Conservation (phyloP, 2,888 invertebrate genomes). For the Toxonevra muliebris region DNA sequence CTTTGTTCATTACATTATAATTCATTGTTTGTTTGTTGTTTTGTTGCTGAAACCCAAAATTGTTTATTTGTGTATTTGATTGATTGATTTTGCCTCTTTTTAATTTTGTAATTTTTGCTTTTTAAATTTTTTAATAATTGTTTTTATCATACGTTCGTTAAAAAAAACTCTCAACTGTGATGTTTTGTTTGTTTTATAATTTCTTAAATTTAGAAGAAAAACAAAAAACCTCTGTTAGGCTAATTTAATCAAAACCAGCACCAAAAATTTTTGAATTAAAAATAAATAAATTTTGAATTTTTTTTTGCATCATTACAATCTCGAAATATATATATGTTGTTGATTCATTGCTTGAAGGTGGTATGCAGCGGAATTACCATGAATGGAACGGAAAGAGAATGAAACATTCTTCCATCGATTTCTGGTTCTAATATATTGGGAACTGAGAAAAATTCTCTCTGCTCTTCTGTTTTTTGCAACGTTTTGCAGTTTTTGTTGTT, state of each 20-base stretch:
- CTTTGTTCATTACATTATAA: slow-evolving; percentile 18
- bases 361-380: too few relatives aligned
- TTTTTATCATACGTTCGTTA: slow-evolving; percentile 11
- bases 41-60: slow-evolving; percentile 35
- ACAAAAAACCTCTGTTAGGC: slow-evolving; percentile 27
- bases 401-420: too few relatives aligned
- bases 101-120: slow-evolving; percentile 20
- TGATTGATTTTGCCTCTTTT: slow-evolving; percentile 14
- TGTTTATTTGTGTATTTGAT: slow-evolving; percentile 21
- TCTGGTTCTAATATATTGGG: too few relatives aligned
- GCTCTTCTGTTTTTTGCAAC: too few relatives aligned
- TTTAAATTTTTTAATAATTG: slow-evolving; percentile 14
- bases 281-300: not conserved
- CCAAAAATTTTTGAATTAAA: slow-evolving; percentile 10
- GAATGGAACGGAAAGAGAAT: too few relatives aligned
- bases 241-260: slow-evolving; percentile 21
- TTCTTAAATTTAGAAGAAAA: slow-evolving; percentile 16
- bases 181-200: slow-evolving; percentile 30
- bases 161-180: slow-evolving; percentile 46
- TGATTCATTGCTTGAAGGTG: too few relatives aligned
- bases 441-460: too few relatives aligned
- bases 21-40: slow-evolving; percentile 19
- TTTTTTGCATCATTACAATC: too few relatives aligned
- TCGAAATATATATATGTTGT: too few relatives aligned
- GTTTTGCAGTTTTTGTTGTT: too few relatives aligned